These are phyloP conservation scores for Spongilla lacustris DNA, from an alignment of 37 sponge, comb jelly and placozoan species.

Conservation along the genomic window DNA sequence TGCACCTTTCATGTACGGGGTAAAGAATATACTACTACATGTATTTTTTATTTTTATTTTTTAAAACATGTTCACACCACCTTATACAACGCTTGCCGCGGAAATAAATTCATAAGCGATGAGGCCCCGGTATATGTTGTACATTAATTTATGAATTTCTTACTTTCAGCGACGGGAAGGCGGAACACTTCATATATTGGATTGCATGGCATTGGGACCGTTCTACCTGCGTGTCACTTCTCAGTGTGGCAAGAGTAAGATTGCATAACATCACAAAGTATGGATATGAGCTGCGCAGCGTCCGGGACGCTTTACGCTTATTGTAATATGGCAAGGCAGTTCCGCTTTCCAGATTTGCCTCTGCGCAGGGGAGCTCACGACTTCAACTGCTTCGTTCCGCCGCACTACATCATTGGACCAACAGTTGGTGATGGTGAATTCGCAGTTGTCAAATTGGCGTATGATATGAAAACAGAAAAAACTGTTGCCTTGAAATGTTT, in stretches of 20 bases:
- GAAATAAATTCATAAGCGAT: too few species aligned
- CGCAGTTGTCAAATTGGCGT: constrained; percentile 45
- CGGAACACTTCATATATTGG: background rate
- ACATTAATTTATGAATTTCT: background rate
- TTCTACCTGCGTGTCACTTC: background rate
- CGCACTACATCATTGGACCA: constrained; percentile 51
- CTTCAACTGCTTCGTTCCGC: constrained; percentile 66
- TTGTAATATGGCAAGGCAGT: background rate
- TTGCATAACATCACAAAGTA: background rate
- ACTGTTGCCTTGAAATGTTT: constrained; percentile 59
- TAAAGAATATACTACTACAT: too few species aligned
- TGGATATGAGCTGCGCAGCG: background rate
- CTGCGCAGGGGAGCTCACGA: constrained; percentile 46
- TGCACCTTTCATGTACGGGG: too few species aligned
- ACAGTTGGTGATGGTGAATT: constrained; percentile 69
- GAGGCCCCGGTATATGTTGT: too few species aligned
- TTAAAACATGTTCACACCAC: too few species aligned
- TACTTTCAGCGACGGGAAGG: background rate
- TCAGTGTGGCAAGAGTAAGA: background rate
- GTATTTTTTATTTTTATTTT: too few species aligned
- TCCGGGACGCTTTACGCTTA: background rate
- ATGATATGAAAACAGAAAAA: constrained; percentile 34
- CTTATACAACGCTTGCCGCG: too few species aligned
- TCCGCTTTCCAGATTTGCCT: constrained; percentile 42
- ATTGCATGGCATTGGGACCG: background rate